Conservation (phyloP, 2,888 invertebrate species). For the Pollenia griseotomentosa region DNA sequence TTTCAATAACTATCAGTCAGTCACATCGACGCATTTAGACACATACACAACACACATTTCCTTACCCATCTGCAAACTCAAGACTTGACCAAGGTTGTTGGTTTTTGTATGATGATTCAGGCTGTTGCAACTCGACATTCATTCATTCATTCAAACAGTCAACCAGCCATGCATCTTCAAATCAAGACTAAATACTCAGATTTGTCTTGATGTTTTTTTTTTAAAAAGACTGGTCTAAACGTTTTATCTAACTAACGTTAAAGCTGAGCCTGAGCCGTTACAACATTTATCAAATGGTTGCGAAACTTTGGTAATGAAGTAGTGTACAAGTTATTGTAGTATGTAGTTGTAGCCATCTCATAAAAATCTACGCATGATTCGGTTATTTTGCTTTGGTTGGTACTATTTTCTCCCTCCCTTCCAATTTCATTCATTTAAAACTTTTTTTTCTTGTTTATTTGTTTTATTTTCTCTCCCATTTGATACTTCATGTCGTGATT, state of each 20-base stretch:
- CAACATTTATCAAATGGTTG: slow-evolving; percentile 59
- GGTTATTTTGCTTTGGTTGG: slow-evolving; percentile 47
- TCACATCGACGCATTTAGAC: slow-evolving; percentile 45
- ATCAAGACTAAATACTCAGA: slow-evolving; percentile 56
- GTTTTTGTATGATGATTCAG: slow-evolving; percentile 28
- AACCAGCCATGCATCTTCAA: slow-evolving; percentile 20
- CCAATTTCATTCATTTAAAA: neutral
- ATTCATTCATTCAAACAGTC: slow-evolving; percentile 26
- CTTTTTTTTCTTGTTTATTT: neutral
- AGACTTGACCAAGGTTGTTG: slow-evolving; percentile 28
- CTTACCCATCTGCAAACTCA: slow-evolving; percentile 38
- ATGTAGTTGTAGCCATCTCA: neutral
- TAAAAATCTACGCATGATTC: slow-evolving; percentile 68
- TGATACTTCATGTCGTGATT: slow-evolving; percentile 61
- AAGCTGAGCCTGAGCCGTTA: slow-evolving; percentile 40
- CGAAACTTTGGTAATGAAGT: neutral
- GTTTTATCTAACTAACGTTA: slow-evolving; percentile 15
- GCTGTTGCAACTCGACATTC: slow-evolving; percentile 23
- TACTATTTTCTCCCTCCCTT: neutral
- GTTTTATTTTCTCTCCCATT: neutral
- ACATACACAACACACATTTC: slow-evolving; percentile 22
- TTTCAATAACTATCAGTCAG: slow-evolving; percentile 44
- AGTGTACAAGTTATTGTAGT: neutral
- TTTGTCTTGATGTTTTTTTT: neutral
- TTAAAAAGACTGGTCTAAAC: slow-evolving; percentile 5